Percentiles rank a stretch among this genome's conserved stretches.
These are phyloP conservation scores for Battus philenor DNA, from an alignment of 1,140 invertebrate species.

Conservation along the genomic window DNA sequence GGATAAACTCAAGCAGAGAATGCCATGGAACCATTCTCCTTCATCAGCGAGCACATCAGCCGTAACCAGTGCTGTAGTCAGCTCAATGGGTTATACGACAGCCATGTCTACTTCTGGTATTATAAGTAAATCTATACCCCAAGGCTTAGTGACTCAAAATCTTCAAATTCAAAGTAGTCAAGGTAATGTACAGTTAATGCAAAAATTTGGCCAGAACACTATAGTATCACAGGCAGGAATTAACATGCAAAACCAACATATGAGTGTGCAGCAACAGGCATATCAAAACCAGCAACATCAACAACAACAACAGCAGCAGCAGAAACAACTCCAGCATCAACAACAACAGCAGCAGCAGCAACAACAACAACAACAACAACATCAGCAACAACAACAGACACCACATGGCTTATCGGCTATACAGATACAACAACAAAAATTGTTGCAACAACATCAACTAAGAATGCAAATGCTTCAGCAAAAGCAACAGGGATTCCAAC, in stretches of 20 bases:
- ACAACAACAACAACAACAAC: slow-evolving; percentile 38
- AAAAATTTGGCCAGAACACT: slow-evolving; percentile 61
- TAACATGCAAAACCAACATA: slow-evolving; percentile 52
- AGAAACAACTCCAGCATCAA: slow-evolving; percentile 57
- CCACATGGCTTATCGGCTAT: slow-evolving; percentile 65
- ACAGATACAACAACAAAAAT: slow-evolving; percentile 70
- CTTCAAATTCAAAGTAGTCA: slow-evolving; percentile 67
- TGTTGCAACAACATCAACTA: slow-evolving; percentile 69
- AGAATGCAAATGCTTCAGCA: slow-evolving; percentile 70
- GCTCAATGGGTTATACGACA: slow-evolving; percentile 63
- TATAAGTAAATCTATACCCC: slow-evolving; percentile 64
- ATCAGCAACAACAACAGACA: slow-evolving; percentile 40
- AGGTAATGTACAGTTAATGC: slow-evolving; percentile 55
- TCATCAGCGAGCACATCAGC: slow-evolving; percentile 58
- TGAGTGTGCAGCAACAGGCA: slow-evolving; percentile 46
- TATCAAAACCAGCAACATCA: slow-evolving; percentile 26
- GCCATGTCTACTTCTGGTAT: slow-evolving; percentile 55
- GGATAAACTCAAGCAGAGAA: slow-evolving; percentile 85
- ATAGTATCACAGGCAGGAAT: slow-evolving; percentile 55
- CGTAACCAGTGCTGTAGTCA: slow-evolving; percentile 44
- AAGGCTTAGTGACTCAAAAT: slow-evolving; percentile 64
- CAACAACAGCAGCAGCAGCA: slow-evolving; percentile 66
- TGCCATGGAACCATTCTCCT: slow-evolving; percentile 85
- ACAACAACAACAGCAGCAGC: slow-evolving; percentile 52
- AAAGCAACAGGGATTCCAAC: slow-evolving; percentile 66